Evolutionary conservation across 2,888 invertebrate species (phyloP).

Genomic region (Patella depressa): DNA sequence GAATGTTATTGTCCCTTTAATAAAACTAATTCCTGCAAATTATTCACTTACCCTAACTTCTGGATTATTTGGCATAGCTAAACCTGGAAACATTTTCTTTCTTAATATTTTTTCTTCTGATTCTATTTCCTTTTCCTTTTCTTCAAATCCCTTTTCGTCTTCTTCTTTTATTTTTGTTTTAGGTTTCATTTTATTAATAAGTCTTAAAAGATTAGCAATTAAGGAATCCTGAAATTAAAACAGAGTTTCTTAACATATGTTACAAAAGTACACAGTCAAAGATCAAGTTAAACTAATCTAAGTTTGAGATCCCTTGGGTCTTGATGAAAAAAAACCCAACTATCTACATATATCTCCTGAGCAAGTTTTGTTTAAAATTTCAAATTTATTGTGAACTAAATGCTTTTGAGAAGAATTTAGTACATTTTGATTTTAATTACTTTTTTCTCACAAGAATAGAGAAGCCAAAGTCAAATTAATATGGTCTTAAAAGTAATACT

Average conservation of each 20-base stretch:
- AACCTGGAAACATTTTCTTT: constrained; percentile 68
- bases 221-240: constrained; percentile 83
- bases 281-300: too few relatives aligned
- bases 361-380: too few relatives aligned
- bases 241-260: neutral
- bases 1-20: too few relatives aligned
- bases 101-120: constrained; percentile 63
- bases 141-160: constrained; percentile 38
- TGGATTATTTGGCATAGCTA: constrained; percentile 73
- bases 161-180: constrained; percentile 52
- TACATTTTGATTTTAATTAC: too few relatives aligned
- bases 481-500: too few relatives aligned
- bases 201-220: constrained; percentile 89
- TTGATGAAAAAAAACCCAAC: too few relatives aligned
- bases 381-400: too few relatives aligned
- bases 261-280: too few relatives aligned
- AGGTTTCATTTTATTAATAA: constrained; percentile 94
- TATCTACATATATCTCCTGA: too few relatives aligned
- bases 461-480: neutral
- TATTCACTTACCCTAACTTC: constrained; percentile 52
- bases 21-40: too few relatives aligned
- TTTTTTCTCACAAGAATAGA: neutral
- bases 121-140: constrained; percentile 42
- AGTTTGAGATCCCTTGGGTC: too few relatives aligned
- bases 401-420: too few relatives aligned